Conservation (phyloP, 64 coral and sea anemone species). For the Actinia tenebrosa region DNA sequence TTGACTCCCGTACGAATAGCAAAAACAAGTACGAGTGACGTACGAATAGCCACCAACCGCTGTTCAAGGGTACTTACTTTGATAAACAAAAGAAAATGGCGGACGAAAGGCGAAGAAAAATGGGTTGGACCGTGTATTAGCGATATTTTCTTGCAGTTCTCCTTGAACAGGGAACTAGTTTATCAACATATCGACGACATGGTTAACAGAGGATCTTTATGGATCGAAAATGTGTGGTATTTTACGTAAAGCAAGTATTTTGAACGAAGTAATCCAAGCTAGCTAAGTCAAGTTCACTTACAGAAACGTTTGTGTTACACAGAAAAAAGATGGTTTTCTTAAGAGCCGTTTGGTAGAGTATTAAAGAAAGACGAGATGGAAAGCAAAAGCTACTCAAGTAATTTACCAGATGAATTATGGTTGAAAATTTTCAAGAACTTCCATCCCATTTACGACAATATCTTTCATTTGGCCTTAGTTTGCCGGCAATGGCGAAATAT, state of each 20-base stretch:
- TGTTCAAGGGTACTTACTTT: neutral
- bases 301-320: neutral
- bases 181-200: neutral
- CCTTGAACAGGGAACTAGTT: neutral
- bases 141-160: neutral
- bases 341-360: neutral
- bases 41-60: neutral
- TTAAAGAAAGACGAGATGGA: neutral
- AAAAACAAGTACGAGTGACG: too few species aligned
- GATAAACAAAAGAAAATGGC: slow-evolving; percentile 14
- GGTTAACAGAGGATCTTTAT: neutral
- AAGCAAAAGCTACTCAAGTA: neutral
- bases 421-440: slow-evolving; percentile 65
- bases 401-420: slow-evolving; percentile 78
- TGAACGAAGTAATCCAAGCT: neutral
- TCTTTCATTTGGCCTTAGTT: slow-evolving; percentile 53
- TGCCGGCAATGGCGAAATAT: slow-evolving; percentile 65
- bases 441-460: slow-evolving; percentile 68
- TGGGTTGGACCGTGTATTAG: neutral
- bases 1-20: too few species aligned
- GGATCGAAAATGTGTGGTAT: neutral
- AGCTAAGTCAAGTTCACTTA: neutral
- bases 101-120: neutral
- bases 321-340: neutral
- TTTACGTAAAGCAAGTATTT: neutral